phyloP scores from a whole-genome alignment of 2,888 invertebrate species.

The Pterostichus madidus region DNA sequence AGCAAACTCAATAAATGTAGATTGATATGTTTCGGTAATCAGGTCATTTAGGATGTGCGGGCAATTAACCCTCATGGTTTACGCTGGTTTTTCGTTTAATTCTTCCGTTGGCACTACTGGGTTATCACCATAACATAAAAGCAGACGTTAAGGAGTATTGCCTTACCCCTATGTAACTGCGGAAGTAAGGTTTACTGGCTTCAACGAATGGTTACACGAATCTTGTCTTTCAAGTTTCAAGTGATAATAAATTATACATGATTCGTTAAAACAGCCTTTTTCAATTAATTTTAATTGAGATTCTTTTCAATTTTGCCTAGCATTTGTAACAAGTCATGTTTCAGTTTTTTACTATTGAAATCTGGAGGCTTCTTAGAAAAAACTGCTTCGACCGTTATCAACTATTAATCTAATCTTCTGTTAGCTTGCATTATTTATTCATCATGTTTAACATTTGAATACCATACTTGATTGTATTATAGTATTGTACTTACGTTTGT shows the following conservation, averaged over 20 bases:
- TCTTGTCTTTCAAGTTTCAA: slow-evolving; percentile 27
- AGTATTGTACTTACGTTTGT: too few relatives aligned
- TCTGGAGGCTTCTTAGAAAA: too few relatives aligned
- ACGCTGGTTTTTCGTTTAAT: neutral
- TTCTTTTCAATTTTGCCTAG: neutral
- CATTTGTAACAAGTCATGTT: neutral
- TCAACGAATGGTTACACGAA: slow-evolving; percentile 8
- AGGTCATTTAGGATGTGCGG: neutral
- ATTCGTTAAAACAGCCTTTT: neutral
- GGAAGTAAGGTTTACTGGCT: slow-evolving; percentile 32
- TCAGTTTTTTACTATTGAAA: too few relatives aligned
- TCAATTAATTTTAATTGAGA: slow-evolving; percentile 6
- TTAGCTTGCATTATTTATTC: slow-evolving; percentile 9
- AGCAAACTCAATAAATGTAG: too few relatives aligned
- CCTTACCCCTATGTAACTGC: slow-evolving; percentile 6
- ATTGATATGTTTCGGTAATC: neutral
- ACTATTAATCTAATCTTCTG: neutral
- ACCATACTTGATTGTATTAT: neutral
- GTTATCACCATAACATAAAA: slow-evolving; percentile 7
- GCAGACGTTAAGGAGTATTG: neutral
- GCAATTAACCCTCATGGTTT: slow-evolving; percentile 1
- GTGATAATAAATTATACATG: neutral
- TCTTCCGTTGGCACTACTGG: slow-evolving; percentile 12
- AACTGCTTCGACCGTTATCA: slow-evolving; percentile 8
- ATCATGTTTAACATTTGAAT: slow-evolving; percentile 2